phyloP scores from a whole-genome alignment of 2,888 invertebrate genomes.

The Apoda limacodes region DNA sequence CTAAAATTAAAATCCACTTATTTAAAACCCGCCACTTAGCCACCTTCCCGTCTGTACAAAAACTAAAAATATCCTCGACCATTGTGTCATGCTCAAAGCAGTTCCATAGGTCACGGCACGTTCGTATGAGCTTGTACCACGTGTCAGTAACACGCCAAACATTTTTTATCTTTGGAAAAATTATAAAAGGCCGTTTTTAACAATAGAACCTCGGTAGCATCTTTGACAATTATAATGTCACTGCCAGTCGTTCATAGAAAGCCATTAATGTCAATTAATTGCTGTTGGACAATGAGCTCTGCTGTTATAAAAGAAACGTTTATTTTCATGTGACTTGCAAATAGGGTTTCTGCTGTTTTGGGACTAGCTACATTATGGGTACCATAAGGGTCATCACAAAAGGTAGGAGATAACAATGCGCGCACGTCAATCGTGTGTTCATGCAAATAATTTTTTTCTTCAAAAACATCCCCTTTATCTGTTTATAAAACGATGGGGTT shows the following conservation, averaged over 20 bases:
- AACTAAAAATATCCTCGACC: conserved; percentile 64
- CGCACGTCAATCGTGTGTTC: conserved; percentile 68
- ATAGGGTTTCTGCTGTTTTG: conserved; percentile 32
- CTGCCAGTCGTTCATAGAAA: conserved; percentile 28
- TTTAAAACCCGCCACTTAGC: conserved; percentile 66
- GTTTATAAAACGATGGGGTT: conserved; percentile 58
- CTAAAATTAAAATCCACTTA: conserved; percentile 68
- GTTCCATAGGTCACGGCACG: conserved; percentile 67
- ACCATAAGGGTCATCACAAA: conserved; percentile 70
- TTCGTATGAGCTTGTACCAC: conserved; percentile 55
- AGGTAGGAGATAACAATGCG: conserved; percentile 65
- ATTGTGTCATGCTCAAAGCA: conserved; percentile 66
- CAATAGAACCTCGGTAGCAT: conserved; percentile 66
- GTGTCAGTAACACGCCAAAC: conserved; percentile 69
- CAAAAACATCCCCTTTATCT: conserved; percentile 65
- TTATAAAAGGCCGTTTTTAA: conserved; percentile 61
- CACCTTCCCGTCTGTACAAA: conserved; percentile 62
- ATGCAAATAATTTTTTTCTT: conserved; percentile 68
- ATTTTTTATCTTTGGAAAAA: conserved; percentile 67
- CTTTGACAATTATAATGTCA: conserved; percentile 70
- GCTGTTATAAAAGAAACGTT: conserved; percentile 31
- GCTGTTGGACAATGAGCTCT: conserved; percentile 36
- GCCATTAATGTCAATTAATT: conserved; percentile 31
- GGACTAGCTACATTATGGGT: conserved; percentile 36
- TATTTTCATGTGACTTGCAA: conserved; percentile 29